A percentile compares a stretch with the other conserved stretches of the same genome.
Conservation (phyloP, 2,797 vertebrate genomes). For the Hydrocynus forskahlii region DNA sequence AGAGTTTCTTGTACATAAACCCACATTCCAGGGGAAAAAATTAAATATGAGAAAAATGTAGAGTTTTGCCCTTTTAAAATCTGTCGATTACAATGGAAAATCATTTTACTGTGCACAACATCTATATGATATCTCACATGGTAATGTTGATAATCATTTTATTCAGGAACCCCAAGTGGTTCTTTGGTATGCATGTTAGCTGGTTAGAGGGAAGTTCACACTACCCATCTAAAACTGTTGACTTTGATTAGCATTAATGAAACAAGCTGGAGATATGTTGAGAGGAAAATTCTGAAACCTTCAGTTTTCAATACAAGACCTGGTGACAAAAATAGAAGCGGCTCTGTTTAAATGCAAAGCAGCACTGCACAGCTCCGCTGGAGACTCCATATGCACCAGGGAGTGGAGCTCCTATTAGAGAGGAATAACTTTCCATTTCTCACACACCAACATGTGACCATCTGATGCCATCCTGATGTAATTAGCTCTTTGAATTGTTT, state of each 20-base stretch:
- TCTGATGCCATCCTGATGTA: neutral
- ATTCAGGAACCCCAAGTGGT: neutral
- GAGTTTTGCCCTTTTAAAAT: neutral
- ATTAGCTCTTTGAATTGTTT: neutral
- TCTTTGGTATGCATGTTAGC: neutral
- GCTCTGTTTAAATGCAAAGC: slow-evolving; percentile 13
- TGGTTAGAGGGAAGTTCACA: neutral
- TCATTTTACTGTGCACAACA: neutral
- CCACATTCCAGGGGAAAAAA: neutral
- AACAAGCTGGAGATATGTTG: neutral
- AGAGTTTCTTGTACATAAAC: neutral
- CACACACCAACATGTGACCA: neutral
- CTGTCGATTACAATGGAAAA: neutral
- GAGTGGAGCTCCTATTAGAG: neutral
- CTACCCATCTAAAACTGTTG: neutral
- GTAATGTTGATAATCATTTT: neutral
- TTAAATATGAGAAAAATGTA: neutral
- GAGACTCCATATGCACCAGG: slow-evolving; percentile 5
- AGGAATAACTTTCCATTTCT: neutral
- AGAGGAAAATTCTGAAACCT: neutral
- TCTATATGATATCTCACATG: neutral
- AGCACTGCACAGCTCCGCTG: neutral
- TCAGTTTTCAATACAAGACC: slow-evolving; percentile 3
- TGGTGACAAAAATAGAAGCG: slow-evolving; percentile 13
- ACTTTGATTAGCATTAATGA: slow-evolving; percentile 3